phyloP scores from a whole-genome alignment of 2,888 invertebrate species.

The Coleophora flavipennella region DNA sequence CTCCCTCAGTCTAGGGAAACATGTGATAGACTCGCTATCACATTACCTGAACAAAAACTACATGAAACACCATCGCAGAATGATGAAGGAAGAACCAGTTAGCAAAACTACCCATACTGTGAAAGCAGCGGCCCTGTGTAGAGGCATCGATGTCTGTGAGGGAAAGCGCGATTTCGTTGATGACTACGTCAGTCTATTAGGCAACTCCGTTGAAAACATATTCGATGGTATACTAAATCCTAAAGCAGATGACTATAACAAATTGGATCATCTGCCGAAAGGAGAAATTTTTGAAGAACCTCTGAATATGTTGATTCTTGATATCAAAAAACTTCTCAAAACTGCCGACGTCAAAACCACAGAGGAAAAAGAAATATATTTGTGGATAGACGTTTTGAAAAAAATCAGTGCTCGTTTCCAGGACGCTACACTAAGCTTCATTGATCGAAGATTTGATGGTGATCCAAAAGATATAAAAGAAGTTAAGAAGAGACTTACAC shows the following conservation, averaged over 20 bases:
- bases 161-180: slow-evolving; percentile 28
- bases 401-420: slow-evolving; percentile 40
- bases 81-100: slow-evolving; percentile 10
- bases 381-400: slow-evolving; percentile 40
- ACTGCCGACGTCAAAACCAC: slow-evolving; percentile 20
- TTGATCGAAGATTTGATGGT: slow-evolving; percentile 23
- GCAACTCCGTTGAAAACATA: slow-evolving; percentile 28
- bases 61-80: slow-evolving; percentile 20
- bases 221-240: slow-evolving; percentile 26
- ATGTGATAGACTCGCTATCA: slow-evolving; percentile 37
- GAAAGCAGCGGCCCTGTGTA: slow-evolving; percentile 31
- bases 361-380: slow-evolving; percentile 21
- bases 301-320: slow-evolving; percentile 24
- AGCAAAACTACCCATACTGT: slow-evolving; percentile 8
- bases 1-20: slow-evolving; percentile 40
- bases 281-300: slow-evolving; percentile 23
- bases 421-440: slow-evolving; percentile 24
- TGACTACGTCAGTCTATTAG: slow-evolving; percentile 33
- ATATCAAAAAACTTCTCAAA: slow-evolving; percentile 29
- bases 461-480: slow-evolving; percentile 15
- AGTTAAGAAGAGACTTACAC: slow-evolving; percentile 26
- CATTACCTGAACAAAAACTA: slow-evolving; percentile 22
- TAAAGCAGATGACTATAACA: slow-evolving; percentile 12
- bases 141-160: slow-evolving; percentile 33
- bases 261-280: slow-evolving; percentile 1